Base-by-base conservation (phyloP, 2,888 invertebrate genomes). In the Stratiomys singularior region DNA sequence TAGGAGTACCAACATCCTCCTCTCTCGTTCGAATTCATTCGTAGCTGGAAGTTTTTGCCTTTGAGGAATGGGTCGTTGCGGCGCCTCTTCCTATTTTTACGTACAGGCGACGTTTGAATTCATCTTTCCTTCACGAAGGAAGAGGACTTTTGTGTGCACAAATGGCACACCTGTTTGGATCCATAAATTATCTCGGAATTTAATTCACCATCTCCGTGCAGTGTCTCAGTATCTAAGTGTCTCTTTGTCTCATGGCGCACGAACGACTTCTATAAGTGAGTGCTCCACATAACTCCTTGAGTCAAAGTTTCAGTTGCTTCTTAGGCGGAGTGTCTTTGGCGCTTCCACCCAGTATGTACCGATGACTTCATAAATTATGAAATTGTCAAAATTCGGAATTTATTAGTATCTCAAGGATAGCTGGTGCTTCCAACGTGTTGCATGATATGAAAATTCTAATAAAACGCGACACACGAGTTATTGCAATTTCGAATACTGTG, bases 121-220 rank as follows among this genome's bases (percentile, higher is more conserved):
- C 58, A 21, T 74, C 58, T 74, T 74, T 74, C 58, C n/a, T 25
- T 23, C 27, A 25, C 18, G n/a, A 58, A 58, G 30, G 60, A 21
- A 74, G 9, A 60, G 74, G 58, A 74, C 60, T 74, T 58, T 58
- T 74, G 58, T 74, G 74, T 74, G 72, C 72, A 56, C 72, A 56
- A 80, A 83, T 81, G 80, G 79, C 82, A 84, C 84, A 84, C 84
- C 84, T 84, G 84, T 83, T 83, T 82, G 83, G 81, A 82, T 80
- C 81, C 83, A 84, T 83, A 84, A 84, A 83, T 84, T 83, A 82
- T 83, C 82, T 82, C 80, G 82, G 82, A 83, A 83, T 82, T 82
- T 81, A 82, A 81, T 82, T 82, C 81, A 82, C 81, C 82, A 80
- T 80, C 81, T 82, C 80, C 64, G 78, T 78, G 56, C 66, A 78